phyloP scores from a whole-genome alignment of 2,113 vertebrate species.

The Tympanuchus pallidicinctus region DNA sequence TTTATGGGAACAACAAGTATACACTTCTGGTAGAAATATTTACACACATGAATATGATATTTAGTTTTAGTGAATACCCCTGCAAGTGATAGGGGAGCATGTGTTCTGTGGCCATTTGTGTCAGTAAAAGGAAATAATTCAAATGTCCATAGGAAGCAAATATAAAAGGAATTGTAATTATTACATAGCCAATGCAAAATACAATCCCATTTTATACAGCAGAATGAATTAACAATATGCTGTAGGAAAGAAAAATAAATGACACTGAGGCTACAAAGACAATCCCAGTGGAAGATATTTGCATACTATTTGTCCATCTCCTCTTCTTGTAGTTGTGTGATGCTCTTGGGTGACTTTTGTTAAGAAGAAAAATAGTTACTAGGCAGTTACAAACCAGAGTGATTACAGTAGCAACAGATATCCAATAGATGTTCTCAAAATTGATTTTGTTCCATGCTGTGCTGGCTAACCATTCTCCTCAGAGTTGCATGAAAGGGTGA shows the following conservation, averaged over 20 bases:
- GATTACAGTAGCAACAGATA: slow-evolving; percentile 33
- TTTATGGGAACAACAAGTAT: not conserved
- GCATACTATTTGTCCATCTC: not conserved
- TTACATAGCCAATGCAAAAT: not conserved
- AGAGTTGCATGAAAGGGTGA: not conserved
- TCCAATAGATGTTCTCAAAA: not conserved
- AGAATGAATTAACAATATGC: slow-evolving; percentile 39
- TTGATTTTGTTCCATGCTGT: slow-evolving; percentile 12
- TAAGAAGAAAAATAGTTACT: slow-evolving; percentile 21
- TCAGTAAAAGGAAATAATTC: slow-evolving; percentile 33
- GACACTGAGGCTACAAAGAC: not conserved
- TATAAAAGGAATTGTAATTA: slow-evolving; percentile 35
- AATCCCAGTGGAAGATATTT: slow-evolving; percentile 23
- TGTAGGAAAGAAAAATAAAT: slow-evolving; percentile 4
- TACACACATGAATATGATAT: not conserved
- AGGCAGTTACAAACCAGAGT: slow-evolving; percentile 25
- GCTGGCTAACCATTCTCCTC: slow-evolving; percentile 18
- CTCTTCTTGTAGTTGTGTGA: slow-evolving; percentile 1
- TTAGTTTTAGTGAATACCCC: slow-evolving; percentile 10
- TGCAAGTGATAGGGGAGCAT: not conserved
- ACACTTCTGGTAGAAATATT: slow-evolving; percentile 29
- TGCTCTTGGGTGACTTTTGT: slow-evolving; percentile 26
- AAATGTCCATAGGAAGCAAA: slow-evolving; percentile 29
- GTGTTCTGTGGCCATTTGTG: not conserved
- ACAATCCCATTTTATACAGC: slow-evolving; percentile 27